Base-by-base conservation (phyloP, 2,113 vertebrate genomes). In the Rhineura floridana region DNA sequence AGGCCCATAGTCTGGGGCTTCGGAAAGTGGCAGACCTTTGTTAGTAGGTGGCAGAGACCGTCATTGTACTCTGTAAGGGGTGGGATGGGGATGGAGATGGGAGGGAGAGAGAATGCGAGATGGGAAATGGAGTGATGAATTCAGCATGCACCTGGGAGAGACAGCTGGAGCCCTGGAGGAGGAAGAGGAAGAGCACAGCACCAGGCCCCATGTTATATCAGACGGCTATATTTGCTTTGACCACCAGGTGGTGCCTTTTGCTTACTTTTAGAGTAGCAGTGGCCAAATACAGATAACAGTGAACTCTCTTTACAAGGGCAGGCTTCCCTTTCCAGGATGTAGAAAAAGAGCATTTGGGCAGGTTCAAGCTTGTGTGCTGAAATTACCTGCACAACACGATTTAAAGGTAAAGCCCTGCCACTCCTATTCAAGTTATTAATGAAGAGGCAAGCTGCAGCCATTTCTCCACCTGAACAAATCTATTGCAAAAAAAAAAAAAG, bases 1-100 rank as follows among this genome's bases (percentile, higher is more conserved):
- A 99, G 96, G 90, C 99, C 98, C 95, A 99, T 78, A 50, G 98
- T 99, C 96, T 99, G 98, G 4, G 99, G 98, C 92, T 95, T 98
- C 97, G 93, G 69, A 93, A 96, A 95, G 62, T 93, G 96, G 95
- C 99, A 99, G 69, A 97, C 30, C 19, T 81, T 96, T 42, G 97
- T 98, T 91, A 99, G 97, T 96, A 97, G 97, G 95, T 97, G 96
- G 97, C 98, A 99, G 95, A 99, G 97, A 81, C 99, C 99, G 0
- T 99, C 98, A 85, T 98, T 97, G 97, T 39, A 94, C 85, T 98
- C 99, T 98, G 94, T 81, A 4, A 36, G 65, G 83, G 77, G 50
- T 95, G 85, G 46, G 21, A 50, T 39, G 46, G 77, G 44, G 67
- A 84, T 30, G 84, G 59, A 59, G 86, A 89, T 25, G 87, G 90